Evolutionary conservation across 1,140 invertebrate genomes (phyloP).

Genomic region (Neelides sp.): DNA sequence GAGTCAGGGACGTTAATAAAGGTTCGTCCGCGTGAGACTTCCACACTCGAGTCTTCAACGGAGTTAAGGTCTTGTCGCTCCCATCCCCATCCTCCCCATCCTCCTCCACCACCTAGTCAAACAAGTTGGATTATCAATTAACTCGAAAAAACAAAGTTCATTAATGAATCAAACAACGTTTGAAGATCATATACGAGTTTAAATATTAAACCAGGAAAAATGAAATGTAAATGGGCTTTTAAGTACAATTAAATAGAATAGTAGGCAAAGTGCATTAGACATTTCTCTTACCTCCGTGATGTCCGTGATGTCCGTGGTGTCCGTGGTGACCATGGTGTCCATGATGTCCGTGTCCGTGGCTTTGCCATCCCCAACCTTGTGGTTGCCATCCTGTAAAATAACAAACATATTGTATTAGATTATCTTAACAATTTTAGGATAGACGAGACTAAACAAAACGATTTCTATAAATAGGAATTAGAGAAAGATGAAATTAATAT

Average conservation of each 20-base stretch:
- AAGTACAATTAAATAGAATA: neutral
- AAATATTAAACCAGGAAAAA: neutral
- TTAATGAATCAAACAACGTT: too few relatives aligned
- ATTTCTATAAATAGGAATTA: neutral
- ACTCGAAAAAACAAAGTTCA: neutral
- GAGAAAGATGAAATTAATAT: neutral
- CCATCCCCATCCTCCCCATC: constrained; percentile 10
- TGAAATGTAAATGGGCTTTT: neutral
- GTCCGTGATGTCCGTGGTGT: neutral
- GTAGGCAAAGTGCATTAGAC: neutral
- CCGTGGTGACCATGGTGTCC: neutral
- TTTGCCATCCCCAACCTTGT: neutral
- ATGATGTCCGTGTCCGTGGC: neutral
- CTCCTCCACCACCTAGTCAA: too few relatives aligned
- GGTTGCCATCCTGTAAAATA: neutral
- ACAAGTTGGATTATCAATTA: neutral
- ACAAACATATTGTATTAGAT: too few relatives aligned
- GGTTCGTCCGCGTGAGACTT: neutral
- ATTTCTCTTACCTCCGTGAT: neutral
- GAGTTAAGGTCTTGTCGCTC: constrained; percentile 1
- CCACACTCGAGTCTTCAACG: neutral
- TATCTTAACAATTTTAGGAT: too few relatives aligned
- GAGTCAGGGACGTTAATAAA: neutral
- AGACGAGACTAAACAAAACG: too few relatives aligned
- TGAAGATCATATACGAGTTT: too few relatives aligned